A percentile compares a stretch with the other conserved stretches of the same genome.
Evolutionary conservation across 2,888 invertebrate species (phyloP).

Genomic region (Agrochola lychnidis): DNA sequence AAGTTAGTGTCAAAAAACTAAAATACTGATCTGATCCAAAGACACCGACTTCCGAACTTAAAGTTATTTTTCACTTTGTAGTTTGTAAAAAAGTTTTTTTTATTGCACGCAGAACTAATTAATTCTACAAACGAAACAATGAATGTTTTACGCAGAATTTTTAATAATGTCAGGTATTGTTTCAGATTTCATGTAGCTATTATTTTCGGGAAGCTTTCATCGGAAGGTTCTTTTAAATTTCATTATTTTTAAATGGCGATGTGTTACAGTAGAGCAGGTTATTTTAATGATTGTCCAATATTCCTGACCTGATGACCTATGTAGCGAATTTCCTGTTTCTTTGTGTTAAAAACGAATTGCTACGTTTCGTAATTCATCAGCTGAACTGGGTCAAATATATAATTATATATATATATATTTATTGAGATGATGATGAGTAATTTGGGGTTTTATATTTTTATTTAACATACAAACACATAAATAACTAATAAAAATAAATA

Average conservation of each 20-base stretch:
- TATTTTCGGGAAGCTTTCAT: conserved; percentile 4
- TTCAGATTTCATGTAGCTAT: not conserved
- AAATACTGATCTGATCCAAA: too few relatives aligned
- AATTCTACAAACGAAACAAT: not conserved
- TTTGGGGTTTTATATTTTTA: too few relatives aligned
- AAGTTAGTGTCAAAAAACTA: too few relatives aligned
- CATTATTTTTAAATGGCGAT: not conserved
- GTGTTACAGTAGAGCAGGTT: not conserved
- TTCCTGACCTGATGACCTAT: not conserved
- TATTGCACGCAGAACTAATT: too few relatives aligned
- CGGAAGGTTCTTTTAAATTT: not conserved
- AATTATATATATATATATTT: too few relatives aligned
- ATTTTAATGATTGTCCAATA: not conserved
- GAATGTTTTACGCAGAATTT: not conserved
- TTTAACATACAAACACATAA: too few relatives aligned
- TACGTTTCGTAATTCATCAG: not conserved
- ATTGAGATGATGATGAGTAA: too few relatives aligned
- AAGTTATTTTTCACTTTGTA: too few relatives aligned
- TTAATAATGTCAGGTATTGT: not conserved
- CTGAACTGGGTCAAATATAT: not conserved
- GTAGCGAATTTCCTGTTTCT: not conserved
- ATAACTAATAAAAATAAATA: too few relatives aligned
- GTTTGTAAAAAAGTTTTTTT: too few relatives aligned
- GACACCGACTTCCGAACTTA: too few relatives aligned
- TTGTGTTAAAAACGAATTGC: not conserved